Conservation (phyloP, 2,888 invertebrate species). For the Oeneis ivallda region DNA sequence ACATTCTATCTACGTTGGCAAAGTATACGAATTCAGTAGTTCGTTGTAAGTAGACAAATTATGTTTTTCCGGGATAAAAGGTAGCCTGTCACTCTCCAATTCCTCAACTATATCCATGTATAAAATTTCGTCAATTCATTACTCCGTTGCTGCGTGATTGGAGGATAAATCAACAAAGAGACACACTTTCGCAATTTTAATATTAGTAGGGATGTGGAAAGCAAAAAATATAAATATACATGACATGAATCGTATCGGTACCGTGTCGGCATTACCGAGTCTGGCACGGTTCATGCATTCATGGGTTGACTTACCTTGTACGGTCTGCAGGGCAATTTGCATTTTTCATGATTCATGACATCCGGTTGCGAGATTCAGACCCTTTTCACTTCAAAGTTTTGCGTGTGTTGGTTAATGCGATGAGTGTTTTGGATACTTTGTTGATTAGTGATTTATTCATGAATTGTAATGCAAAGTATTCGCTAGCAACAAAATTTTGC, state of each 20-base stretch:
- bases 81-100: no score
- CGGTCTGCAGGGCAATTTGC: slow-evolving; percentile 25
- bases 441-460: background rate
- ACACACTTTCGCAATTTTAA: no score
- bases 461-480: no score
- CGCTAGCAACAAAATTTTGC: no score
- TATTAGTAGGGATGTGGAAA: background rate
- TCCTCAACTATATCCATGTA: no score
- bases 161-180: no score
- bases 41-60: no score
- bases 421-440: background rate
- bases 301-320: slow-evolving; percentile 32
- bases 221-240: background rate
- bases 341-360: slow-evolving; percentile 23
- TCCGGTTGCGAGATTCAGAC: slow-evolving; percentile 8
- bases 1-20: no score
- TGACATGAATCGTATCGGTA: slow-evolving; percentile 17
- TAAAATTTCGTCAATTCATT: no score
- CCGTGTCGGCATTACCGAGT: slow-evolving; percentile 20
- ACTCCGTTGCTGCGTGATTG: no score
- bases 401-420: background rate
- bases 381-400: slow-evolving; percentile 7
- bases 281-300: slow-evolving; percentile 28
- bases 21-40: no score
- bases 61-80: no score